Evolutionary conservation across 2,888 invertebrate genomes (phyloP).

Genomic region (Rhagonycha fulva): DNA sequence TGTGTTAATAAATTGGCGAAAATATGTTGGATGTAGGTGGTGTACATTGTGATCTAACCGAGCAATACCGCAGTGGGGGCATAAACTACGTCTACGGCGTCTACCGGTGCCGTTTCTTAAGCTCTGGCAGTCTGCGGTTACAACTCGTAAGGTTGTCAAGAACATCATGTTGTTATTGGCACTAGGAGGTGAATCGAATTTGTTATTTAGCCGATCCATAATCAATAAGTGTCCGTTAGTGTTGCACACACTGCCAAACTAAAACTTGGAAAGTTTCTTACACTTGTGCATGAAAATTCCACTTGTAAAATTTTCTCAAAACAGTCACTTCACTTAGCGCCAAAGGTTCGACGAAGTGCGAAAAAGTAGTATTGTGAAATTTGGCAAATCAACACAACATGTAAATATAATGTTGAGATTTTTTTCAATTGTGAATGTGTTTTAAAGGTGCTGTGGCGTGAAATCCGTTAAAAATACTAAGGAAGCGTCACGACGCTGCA

Average conservation of each 20-base stretch:
- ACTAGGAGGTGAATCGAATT: slow-evolving; percentile 5
- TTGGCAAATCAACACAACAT: not conserved
- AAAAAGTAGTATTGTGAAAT: not conserved
- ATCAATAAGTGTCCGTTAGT: not conserved
- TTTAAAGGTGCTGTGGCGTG: slow-evolving; percentile 28
- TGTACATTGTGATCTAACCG: slow-evolving; percentile 29
- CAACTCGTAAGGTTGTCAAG: slow-evolving; percentile 25
- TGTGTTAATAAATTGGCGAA: not conserved
- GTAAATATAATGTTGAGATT: not conserved
- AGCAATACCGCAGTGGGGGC: slow-evolving; percentile 29
- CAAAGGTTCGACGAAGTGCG: not conserved
- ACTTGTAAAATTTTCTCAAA: not conserved
- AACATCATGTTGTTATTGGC: slow-evolving; percentile 21
- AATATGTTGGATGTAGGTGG: slow-evolving; percentile 19
- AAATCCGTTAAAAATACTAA: slow-evolving; percentile 33
- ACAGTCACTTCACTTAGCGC: not conserved
- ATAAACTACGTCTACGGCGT: slow-evolving; percentile 24
- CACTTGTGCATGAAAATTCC: not conserved
- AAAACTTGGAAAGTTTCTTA: not conserved
- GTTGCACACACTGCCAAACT: not conserved
- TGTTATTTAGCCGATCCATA: not conserved
- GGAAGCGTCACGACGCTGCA: slow-evolving; percentile 33
- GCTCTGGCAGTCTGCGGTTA: slow-evolving; percentile 31
- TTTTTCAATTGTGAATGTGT: not conserved
- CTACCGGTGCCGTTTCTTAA: slow-evolving; percentile 26